Percentiles rank a stretch among this genome's conserved stretches.
Conservation (phyloP, 2,797 vertebrate species). For the Oryzias sinensis region DNA sequence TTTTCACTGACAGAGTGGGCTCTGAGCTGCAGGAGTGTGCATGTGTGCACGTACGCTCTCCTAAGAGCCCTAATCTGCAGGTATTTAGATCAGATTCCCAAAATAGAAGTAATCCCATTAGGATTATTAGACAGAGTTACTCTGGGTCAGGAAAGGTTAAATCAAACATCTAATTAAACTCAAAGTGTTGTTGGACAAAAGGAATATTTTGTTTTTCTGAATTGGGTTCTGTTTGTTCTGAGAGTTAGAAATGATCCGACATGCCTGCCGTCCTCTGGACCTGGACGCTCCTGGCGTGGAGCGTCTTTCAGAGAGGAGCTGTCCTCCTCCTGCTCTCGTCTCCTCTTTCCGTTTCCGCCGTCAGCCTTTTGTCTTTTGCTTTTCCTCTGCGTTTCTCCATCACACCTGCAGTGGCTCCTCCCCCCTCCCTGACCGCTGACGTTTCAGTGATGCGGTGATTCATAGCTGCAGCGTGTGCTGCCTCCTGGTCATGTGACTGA, state of each 20-base stretch:
- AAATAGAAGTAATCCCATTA: slow-evolving; percentile 78
- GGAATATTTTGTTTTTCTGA: too few relatives aligned
- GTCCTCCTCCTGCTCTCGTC: background rate
- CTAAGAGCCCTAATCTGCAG: slow-evolving; percentile 62
- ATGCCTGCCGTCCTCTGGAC: too few relatives aligned
- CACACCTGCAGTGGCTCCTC: slow-evolving; percentile 24
- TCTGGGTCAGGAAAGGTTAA: slow-evolving; percentile 35
- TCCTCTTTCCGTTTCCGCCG: background rate
- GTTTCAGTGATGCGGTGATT: slow-evolving; percentile 73
- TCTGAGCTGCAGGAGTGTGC: slow-evolving; percentile 1
- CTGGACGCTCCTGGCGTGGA: too few relatives aligned
- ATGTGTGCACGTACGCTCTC: slow-evolving; percentile 13
- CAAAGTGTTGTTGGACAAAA: too few relatives aligned
- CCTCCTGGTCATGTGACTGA: slow-evolving; percentile 78
- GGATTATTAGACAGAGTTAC: slow-evolving; percentile 66
- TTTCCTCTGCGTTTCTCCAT: slow-evolving; percentile 22
- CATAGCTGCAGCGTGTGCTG: slow-evolving; percentile 75
- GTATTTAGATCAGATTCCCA: slow-evolving; percentile 54
- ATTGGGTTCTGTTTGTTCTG: too few relatives aligned
- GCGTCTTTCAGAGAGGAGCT: too few relatives aligned
- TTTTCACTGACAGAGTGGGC: too few relatives aligned
- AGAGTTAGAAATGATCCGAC: too few relatives aligned
- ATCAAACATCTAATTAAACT: too few relatives aligned
- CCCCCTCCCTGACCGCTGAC: slow-evolving; percentile 57
- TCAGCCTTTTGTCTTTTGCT: slow-evolving; percentile 1